A percentile compares a stretch with the other conserved stretches of the same genome.
These are phyloP conservation scores for Furcifer pardalis DNA, from an alignment of 2,797 vertebrate genomes.

Conservation along the genomic window DNA sequence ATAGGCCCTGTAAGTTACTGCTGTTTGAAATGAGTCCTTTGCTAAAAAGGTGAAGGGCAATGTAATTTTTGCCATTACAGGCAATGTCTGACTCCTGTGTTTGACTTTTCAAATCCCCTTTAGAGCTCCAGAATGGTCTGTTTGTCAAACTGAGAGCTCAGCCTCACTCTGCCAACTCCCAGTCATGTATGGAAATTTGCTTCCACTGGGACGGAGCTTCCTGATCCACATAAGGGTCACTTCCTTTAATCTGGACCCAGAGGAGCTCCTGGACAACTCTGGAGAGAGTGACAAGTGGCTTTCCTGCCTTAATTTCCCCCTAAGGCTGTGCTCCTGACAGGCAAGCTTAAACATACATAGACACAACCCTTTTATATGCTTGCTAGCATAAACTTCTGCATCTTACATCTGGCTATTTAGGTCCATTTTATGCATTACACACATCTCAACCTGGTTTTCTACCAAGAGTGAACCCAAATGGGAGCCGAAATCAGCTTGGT, in stretches of 20 bases:
- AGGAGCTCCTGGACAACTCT: conserved; percentile 12
- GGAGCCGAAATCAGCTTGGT: neutral
- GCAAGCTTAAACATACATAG: neutral
- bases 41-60: conserved; percentile 45
- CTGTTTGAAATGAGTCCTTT: neutral
- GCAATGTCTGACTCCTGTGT: conserved; percentile 10
- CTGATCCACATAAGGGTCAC: conserved; percentile 22
- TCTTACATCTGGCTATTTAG: neutral
- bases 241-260: conserved; percentile 22
- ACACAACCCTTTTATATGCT: neutral
- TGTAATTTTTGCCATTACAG: neutral
- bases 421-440: neutral
- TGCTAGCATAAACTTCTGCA: neutral
- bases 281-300: conserved; percentile 9
- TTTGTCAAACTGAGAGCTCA: conserved; percentile 41
- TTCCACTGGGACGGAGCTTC: conserved; percentile 26
- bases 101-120: neutral
- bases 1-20: neutral
- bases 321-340: conserved; percentile 13
- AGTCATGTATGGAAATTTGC: conserved; percentile 37
- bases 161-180: conserved; percentile 22
- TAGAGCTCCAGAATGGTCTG: neutral
- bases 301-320: conserved; percentile 26
- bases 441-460: neutral
- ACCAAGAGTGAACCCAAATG: neutral